A percentile compares a stretch with the other conserved stretches of the same genome.
These are phyloP conservation scores for Galerucella nymphaeae DNA, from an alignment of 2,888 invertebrate genomes.

Conservation along the genomic window DNA sequence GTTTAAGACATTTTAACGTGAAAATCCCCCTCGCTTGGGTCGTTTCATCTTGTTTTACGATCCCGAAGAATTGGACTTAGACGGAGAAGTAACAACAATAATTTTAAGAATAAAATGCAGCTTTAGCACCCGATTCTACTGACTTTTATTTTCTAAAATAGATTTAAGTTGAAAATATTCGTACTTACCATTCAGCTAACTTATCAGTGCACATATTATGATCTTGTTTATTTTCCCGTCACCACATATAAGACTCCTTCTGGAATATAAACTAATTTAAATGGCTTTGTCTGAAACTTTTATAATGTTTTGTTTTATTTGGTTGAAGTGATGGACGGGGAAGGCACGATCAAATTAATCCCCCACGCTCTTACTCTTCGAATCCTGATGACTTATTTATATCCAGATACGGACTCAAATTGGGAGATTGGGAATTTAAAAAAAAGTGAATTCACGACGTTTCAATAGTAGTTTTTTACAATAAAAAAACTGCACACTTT, in stretches of 20 bases:
- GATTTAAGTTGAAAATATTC: not conserved
- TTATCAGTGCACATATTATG: conserved; percentile 51
- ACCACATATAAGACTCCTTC: conserved; percentile 30
- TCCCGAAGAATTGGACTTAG: not conserved
- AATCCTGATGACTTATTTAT: conserved; percentile 21
- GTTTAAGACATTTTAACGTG: not conserved
- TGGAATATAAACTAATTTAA: conserved; percentile 33
- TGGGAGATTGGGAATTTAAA: no score
- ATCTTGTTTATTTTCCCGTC: conserved; percentile 9
- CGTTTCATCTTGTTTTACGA: not conserved
- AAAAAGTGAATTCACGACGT: no score
- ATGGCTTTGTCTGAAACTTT: conserved; percentile 48
- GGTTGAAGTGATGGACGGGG: conserved; percentile 37
- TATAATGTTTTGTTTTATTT: conserved; percentile 55
- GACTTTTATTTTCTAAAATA: not conserved
- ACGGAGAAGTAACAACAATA: not conserved
- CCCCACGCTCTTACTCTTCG: conserved; percentile 51
- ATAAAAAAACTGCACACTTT: no score
- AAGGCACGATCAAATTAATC: conserved; percentile 42
- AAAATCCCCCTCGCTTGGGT: not conserved
- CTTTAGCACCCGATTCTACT: not conserved
- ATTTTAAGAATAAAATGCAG: not conserved
- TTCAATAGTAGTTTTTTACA: not conserved
- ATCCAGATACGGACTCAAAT: conserved; percentile 14
- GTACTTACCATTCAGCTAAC: conserved; percentile 38